Evolutionary conservation across 2,113 vertebrate genomes (phyloP), one percentile per base, ranked within the genome.

Genomic region (Oncorhynchus tshawytscha): DNA sequence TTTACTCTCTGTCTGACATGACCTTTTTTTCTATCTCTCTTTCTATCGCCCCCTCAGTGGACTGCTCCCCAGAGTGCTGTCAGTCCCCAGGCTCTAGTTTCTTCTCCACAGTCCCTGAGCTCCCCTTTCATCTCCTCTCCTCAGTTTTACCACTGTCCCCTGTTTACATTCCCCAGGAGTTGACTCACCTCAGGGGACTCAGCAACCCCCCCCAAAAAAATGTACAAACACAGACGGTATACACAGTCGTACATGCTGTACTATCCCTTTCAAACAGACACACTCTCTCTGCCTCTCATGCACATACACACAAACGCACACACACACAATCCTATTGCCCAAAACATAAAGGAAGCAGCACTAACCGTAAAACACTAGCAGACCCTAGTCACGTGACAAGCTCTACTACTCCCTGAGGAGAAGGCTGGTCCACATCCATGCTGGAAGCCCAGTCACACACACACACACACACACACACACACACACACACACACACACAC

Each of bases 171-270:
- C 66, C 16, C 66, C 27, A 27, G 65, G 29, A 34, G 27, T 16
- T 34, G 66, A 15, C 59, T 62, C 59, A 62, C 67, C 67, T 39
- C 67, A 39, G 67, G 29, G 66, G 66, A 68, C 66, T 68, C 8
- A 45, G 39, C 39, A 13, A 39, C 8, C 67, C 13, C 18, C 29
- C 25, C 34, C 5, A 68, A 68, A 6, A 68, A 68, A 34, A 18
- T 25, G 57, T 62, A 31, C 45, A 51, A 68, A 72, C 12, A 1
- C 39, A 45, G 39, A 45, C 39, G 39, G 39, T 45, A 45, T 45
- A 45, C 39, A 45, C 39, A 45, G 39, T 45, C 39, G 6, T 45
- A 2, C 39, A 45, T 45, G 6, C 39, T 45, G 39, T 45, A 45
- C 39, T 45, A 45, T 45, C 39, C 39, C 9, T 45, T 45, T 45